Conservation (phyloP, 1,140 invertebrate species). For the Copidosoma floridanum region DNA sequence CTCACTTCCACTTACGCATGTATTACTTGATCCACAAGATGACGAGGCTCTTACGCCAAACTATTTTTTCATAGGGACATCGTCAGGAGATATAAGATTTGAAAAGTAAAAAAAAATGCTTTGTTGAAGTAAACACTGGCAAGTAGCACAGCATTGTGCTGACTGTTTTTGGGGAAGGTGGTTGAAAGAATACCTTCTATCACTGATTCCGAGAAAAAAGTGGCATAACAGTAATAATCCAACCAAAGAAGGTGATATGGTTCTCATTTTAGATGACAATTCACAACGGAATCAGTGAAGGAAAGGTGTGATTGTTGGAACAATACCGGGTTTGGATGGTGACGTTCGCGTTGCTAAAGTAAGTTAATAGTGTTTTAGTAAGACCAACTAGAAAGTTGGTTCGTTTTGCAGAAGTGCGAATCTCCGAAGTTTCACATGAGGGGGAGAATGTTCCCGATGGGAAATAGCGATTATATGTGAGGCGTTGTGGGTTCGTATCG, state of each 20-base stretch:
- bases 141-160: background rate
- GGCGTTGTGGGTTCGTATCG: too few relatives aligned
- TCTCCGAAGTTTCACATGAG: too few relatives aligned
- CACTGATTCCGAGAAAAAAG: conserved; percentile 7
- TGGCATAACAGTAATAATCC: background rate
- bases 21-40: conserved; percentile 29
- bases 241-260: too few relatives aligned
- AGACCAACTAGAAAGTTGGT: too few relatives aligned
- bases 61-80: conserved; percentile 39
- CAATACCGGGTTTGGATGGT: too few relatives aligned
- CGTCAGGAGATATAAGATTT: background rate
- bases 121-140: background rate
- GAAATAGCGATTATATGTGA: too few relatives aligned
- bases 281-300: too few relatives aligned
- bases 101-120: background rate
- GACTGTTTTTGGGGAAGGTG: background rate
- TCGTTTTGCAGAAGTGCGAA: too few relatives aligned
- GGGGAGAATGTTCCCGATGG: background rate
- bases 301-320: too few relatives aligned
- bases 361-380: too few relatives aligned
- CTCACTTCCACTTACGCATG: conserved; percentile 31
- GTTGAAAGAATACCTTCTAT: conserved; percentile 11
- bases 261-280: too few relatives aligned
- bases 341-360: too few relatives aligned
- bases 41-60: conserved; percentile 31